Conservation (phyloP, 2,797 vertebrate genomes). For the Melanotaenia pygmaea region DNA sequence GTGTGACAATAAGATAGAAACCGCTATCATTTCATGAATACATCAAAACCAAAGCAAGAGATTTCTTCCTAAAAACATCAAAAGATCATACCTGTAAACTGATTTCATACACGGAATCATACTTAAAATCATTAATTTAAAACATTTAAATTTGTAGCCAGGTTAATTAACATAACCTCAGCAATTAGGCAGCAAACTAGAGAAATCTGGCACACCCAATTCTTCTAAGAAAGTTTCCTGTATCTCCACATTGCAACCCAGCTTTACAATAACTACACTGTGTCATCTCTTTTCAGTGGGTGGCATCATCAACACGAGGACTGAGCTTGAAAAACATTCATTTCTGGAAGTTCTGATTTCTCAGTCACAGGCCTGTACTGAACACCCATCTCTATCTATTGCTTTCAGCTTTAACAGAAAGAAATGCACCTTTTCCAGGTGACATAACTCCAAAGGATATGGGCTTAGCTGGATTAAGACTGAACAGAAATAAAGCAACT, state of each 20-base stretch:
- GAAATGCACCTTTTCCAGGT: constrained; percentile 6
- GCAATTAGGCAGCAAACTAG: constrained; percentile 51
- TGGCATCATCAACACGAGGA: constrained; percentile 19
- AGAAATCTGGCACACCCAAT: constrained; percentile 41
- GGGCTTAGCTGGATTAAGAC: constrained; percentile 15
- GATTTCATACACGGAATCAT: constrained; percentile 65
- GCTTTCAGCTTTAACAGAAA: constrained; percentile 6
- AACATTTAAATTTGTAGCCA: constrained; percentile 35
- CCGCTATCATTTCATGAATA: constrained; percentile 24
- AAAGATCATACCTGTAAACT: constrained; percentile 56
- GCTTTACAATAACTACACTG: constrained; percentile 2
- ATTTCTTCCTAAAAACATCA: constrained; percentile 26
- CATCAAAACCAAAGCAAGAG: constrained; percentile 19
- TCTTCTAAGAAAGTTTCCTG: constrained; percentile 14
- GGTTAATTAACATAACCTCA: constrained; percentile 39
- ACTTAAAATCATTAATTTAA: constrained; percentile 52
- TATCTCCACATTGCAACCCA: constrained; percentile 31
- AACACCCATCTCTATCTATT: constrained; percentile 17
- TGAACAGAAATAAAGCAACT: constrained; percentile 15
- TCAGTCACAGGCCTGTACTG: constrained; percentile 13
- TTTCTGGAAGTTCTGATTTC: constrained; percentile 33
- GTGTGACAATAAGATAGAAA: constrained; percentile 54
- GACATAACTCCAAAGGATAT: constrained; percentile 17
- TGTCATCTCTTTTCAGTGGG: constrained; percentile 34
- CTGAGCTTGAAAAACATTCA: constrained; percentile 36